Evolutionary conservation across 2,113 vertebrate species (phyloP).

Genomic region (Seriola dumerili): DNA sequence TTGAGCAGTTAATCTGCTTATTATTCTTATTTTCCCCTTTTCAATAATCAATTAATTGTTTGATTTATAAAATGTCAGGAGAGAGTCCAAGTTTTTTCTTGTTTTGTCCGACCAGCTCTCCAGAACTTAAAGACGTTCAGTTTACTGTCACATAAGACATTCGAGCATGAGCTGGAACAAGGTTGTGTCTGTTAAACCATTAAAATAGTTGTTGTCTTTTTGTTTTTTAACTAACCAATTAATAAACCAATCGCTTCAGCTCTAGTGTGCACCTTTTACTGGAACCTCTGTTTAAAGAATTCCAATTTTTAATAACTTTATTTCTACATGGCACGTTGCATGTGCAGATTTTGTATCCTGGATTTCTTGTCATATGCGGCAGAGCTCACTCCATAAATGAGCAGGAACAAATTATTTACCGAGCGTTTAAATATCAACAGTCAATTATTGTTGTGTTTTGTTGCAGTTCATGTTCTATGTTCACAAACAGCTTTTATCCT

Average conservation of each 20-base stretch:
- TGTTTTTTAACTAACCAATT: neutral
- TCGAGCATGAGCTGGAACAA: too few species aligned
- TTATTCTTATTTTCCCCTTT: too few species aligned
- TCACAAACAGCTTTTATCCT: conserved; percentile 29
- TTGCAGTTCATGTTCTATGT: conserved; percentile 21
- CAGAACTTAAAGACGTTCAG: too few species aligned
- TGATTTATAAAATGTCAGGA: too few species aligned
- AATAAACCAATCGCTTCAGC: neutral
- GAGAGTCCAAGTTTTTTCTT: too few species aligned
- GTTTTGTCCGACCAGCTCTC: too few species aligned
- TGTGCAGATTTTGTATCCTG: neutral
- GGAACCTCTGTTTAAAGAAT: neutral
- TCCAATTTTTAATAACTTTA: neutral
- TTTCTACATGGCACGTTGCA: neutral
- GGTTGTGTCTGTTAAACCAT: too few species aligned
- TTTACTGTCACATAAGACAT: too few species aligned
- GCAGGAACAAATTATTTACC: neutral
- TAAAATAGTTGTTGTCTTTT: neutral
- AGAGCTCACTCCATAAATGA: conserved; percentile 14
- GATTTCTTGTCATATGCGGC: neutral
- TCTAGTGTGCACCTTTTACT: neutral
- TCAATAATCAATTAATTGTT: too few species aligned
- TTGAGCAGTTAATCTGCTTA: too few species aligned
- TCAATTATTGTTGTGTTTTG: conserved; percentile 19
- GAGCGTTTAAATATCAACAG: conserved; percentile 8